Evolutionary conservation across 2,113 vertebrate genomes (phyloP), one percentile per base, ranked within the genome.

Genomic region (Bubo bubo): DNA sequence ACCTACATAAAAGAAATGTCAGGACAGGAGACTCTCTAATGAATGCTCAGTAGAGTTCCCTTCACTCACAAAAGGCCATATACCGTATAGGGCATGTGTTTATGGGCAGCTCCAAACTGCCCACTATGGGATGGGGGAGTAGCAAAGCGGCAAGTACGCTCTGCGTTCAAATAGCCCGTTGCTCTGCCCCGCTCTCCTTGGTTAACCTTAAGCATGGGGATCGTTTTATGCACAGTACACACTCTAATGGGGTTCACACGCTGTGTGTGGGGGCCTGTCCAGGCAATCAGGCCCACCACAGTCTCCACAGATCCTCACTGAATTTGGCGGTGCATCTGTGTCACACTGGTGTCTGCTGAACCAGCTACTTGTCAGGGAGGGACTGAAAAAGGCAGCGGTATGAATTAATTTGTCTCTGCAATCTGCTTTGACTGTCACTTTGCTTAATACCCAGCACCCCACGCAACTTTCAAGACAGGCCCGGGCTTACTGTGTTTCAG

Each of bases 1-100:
- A 82, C 77, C 84, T 63, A 66, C 73, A 93, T 93, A 97, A 96
- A 97, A 88, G 77, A 97, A 95, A 95, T 96, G 94, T 96, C 96
- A 96, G 50, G 86, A 76, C 62, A 76, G 81, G 5, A 90, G 62
- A 35, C 28, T 73, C 47, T 79, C 71, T 72, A 55, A 87, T 3
- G 0, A 94, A 87, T 50, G 71, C 77, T 89, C 66, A 58, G 49
- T 1, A 28, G 88, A 89, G 49, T 14, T 79, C 73, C 92, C 41
- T 86, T 77, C 49, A 24, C 77, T 89, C 91, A 75, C 28, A 13
- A 53, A 93, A 93, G 52, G 83, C 91, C 62, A 75, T 47, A 56
- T 26, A 63, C 37, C 3, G 0, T 35, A 90, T 39, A 93, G 79
- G 79, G 90, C 94, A 87, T 5, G 41, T 0, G 0, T 88, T 97